Evolutionary conservation across 2,797 vertebrate species (phyloP).

Genomic region (Cossypha caffra): DNA sequence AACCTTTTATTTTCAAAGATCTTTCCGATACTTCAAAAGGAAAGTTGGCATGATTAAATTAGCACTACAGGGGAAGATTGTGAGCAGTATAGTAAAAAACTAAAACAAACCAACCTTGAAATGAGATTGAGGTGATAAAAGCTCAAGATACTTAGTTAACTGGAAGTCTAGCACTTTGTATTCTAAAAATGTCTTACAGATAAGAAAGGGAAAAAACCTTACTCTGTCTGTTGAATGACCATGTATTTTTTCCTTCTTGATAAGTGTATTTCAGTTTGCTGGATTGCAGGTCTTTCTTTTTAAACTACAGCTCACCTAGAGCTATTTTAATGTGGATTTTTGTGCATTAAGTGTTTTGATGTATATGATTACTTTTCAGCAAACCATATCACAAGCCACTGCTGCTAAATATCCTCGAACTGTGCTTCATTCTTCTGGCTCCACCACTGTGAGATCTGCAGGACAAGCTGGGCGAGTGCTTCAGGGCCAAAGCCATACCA

Average conservation of each 20-base stretch:
- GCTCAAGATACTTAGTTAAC: neutral
- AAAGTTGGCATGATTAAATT: neutral
- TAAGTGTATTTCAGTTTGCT: neutral
- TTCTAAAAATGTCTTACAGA: neutral
- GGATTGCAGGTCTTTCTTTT: neutral
- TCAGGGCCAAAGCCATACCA: constrained; percentile 66
- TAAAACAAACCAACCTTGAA: neutral
- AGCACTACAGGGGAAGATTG: neutral
- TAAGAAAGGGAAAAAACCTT: neutral
- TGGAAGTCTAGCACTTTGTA: neutral
- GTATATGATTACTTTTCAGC: constrained; percentile 77
- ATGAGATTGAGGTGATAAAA: neutral
- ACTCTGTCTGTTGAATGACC: neutral
- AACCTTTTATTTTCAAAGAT: neutral
- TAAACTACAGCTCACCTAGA: neutral
- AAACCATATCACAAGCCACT: constrained; percentile 88
- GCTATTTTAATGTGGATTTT: neutral
- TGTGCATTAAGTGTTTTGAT: neutral
- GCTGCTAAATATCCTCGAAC: constrained; percentile 88
- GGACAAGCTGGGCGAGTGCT: constrained; percentile 69
- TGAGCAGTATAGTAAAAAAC: neutral
- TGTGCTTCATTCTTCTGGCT: constrained; percentile 74
- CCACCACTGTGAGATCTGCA: constrained; percentile 64
- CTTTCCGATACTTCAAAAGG: neutral
- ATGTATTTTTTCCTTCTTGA: neutral